Percentiles rank a stretch among this genome's conserved stretches.
phyloP scores from a whole-genome alignment of 2,888 invertebrate genomes.

The Eubasilissa splendida region DNA sequence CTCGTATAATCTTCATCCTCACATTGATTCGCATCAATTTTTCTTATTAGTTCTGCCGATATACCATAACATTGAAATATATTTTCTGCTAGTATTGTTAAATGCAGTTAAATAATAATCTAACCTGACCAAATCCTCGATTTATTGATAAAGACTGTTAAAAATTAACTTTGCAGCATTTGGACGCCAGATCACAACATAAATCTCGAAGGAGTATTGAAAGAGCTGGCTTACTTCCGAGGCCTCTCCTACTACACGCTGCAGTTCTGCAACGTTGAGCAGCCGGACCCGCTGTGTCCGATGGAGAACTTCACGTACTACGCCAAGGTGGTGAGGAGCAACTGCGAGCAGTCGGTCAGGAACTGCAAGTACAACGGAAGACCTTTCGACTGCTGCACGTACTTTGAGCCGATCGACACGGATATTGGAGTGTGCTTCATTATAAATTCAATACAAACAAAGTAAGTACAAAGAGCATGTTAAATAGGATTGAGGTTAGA shows the following conservation, averaged over 20 bases:
- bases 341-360: conserved; percentile 70
- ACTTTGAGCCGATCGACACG: conserved; percentile 74
- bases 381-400: conserved; percentile 75
- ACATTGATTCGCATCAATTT: too few species aligned
- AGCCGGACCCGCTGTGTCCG: conserved; percentile 73
- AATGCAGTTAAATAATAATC: too few species aligned
- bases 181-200: conserved; percentile 79
- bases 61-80: too few species aligned
- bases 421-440: conserved; percentile 76
- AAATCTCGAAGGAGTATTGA: conserved; percentile 80
- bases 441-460: conserved; percentile 75
- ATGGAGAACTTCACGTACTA: conserved; percentile 75
- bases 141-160: neutral
- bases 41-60: too few species aligned
- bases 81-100: too few species aligned
- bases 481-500: conserved; percentile 32
- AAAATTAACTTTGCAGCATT: conserved; percentile 66
- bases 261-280: conserved; percentile 73
- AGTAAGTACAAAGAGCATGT: conserved; percentile 61
- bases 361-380: conserved; percentile 72
- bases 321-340: conserved; percentile 71
- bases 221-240: conserved; percentile 79
- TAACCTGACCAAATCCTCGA: too few species aligned
- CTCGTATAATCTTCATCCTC: too few species aligned
- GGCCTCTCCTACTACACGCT: conserved; percentile 79